Evolutionary conservation across 2,797 vertebrate genomes (phyloP).

Genomic region (Myotis myotis): DNA sequence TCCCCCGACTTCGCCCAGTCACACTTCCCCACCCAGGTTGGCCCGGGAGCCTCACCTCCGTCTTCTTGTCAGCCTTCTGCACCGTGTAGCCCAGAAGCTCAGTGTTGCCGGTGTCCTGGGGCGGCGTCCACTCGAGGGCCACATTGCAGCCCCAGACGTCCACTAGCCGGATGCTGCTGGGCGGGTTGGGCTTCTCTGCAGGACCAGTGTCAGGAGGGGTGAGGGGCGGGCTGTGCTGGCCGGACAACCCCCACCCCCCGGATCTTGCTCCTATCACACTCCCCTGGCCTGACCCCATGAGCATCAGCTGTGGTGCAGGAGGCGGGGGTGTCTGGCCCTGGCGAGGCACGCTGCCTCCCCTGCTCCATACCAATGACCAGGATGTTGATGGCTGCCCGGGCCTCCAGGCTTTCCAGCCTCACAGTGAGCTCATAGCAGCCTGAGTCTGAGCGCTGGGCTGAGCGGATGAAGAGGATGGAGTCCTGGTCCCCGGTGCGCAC

Average conservation of each 20-base stretch:
- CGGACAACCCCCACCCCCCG: background rate
- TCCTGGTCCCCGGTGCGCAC: conserved; percentile 89
- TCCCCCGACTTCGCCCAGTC: accelerated
- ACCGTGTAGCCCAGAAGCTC: conserved; percentile 94
- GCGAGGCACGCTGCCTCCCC: background rate
- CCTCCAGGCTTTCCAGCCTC: conserved; percentile 89
- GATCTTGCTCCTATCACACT: background rate
- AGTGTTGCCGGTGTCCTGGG: conserved; percentile 91
- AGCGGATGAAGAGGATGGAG: conserved; percentile 94
- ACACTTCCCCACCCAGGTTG: accelerated
- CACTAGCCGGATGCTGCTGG: conserved; percentile 88
- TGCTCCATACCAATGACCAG: conserved; percentile 90
- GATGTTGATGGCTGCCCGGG: conserved; percentile 88
- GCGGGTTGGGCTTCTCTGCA: conserved; percentile 91
- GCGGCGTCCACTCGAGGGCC: conserved; percentile 92
- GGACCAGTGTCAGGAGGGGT: background rate
- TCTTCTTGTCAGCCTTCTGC: conserved; percentile 96
- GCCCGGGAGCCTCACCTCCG: conserved; percentile 85
- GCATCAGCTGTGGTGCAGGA: background rate
- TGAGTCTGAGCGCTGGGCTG: conserved; percentile 88
- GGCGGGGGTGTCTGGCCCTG: accelerated
- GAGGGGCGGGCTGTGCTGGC: background rate
- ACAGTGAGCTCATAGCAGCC: conserved; percentile 91
- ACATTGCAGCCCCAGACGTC: conserved; percentile 96
- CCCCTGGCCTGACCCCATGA: background rate